Base-by-base conservation (phyloP, 2,113 vertebrate genomes). In the Ophthalmolycus amberensis region DNA sequence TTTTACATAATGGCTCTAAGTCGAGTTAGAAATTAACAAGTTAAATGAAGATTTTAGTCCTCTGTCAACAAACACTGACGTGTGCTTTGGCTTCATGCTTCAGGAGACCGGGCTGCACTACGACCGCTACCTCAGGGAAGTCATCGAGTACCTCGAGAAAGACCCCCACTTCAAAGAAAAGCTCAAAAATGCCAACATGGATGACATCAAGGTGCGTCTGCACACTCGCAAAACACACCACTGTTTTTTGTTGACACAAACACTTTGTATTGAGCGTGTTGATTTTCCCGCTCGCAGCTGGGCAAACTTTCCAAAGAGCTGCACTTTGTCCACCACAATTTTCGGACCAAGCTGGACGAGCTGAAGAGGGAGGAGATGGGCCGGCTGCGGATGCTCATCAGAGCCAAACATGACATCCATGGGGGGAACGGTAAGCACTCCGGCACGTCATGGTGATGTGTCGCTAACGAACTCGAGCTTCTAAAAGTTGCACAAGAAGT, bases 71-170 rank as follows among this genome's bases (percentile, higher is more conserved):
- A 64, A 71, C 46, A 37, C 0, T 27, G 3, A 63, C 67, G 50
- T 77, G 15, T 48, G 48, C 11, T 79, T 52, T 48, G 37, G 40
- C 83, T 11, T 86, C 34, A 18, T 85, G 73, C 90, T 6, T 85
- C 79, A 98, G 98, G 97, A 98, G 85, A 97, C 97, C 1, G 97
- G 97, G 69, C 95, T 99, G 86, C 98, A 98, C 92, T 99, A 99
- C 82, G 96, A 98, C 91, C 97, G 96, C 67, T 99, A 99, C 93
- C 97, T 99, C 92, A 96, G 95, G 75, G 97, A 99, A 93, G 98
- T 99, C 79, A 96, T 99, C 79, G 96, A 99, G 83, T 97, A 96
- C 76, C 94, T 99, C 60, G 97, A 99, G 93, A 98, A 97, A 89
- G 98, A 99, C 90, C 94, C 94, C 14, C 97, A 99, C 92, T 99